These are phyloP conservation scores for Nycteola revayana DNA, from an alignment of 2,888 invertebrate species.

Conservation along the genomic window DNA sequence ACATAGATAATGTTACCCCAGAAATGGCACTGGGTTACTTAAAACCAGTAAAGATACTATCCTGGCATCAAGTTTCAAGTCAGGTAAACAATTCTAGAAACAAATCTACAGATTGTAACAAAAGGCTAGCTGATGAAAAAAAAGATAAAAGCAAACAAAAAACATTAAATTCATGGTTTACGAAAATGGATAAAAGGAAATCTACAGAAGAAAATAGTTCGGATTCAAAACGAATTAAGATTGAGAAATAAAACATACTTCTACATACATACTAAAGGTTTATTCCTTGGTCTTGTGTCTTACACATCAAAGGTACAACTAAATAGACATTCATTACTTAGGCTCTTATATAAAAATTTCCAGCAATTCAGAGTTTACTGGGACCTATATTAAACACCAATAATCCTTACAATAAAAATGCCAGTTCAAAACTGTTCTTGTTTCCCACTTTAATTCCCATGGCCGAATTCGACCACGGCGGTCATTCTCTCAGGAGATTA, in stretches of 20 bases:
- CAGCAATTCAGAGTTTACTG: too few species aligned
- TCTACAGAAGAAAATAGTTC: conserved; percentile 30
- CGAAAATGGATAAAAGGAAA: conserved; percentile 56
- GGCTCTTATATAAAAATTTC: too few species aligned
- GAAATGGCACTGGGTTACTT: conserved; percentile 78
- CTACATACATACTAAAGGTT: not conserved
- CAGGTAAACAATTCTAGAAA: conserved; percentile 87
- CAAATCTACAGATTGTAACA: conserved; percentile 83
- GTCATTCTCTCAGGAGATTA: too few species aligned
- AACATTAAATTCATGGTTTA: conserved; percentile 70
- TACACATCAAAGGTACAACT: too few species aligned
- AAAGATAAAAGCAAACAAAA: conserved; percentile 59
- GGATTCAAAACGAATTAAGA: conserved; percentile 42
- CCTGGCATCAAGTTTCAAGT: conserved; percentile 87
- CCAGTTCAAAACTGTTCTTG: too few species aligned
- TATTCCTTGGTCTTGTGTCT: not conserved
- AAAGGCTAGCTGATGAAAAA: conserved; percentile 54
- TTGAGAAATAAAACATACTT: not conserved
- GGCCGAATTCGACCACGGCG: too few species aligned
- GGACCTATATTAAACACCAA: too few species aligned
- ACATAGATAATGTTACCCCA: conserved; percentile 77
- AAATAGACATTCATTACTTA: too few species aligned
- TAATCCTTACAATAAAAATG: too few species aligned
- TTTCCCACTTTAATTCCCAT: too few species aligned
- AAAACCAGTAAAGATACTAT: conserved; percentile 76